Base-by-base conservation (phyloP, 2,113 vertebrate genomes). In the Rhipidura dahli region DNA sequence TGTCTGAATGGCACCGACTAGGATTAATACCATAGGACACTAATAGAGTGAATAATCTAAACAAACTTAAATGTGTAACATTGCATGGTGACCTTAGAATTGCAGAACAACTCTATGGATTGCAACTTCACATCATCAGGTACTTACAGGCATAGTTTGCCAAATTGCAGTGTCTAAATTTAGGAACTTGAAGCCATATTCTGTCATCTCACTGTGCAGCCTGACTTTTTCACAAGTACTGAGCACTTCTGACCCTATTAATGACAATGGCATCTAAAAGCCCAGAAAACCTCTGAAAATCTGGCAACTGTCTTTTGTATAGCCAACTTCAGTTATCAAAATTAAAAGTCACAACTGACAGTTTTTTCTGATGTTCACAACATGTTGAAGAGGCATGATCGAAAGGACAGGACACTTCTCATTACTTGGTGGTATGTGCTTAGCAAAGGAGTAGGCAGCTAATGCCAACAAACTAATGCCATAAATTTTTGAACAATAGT, bases 21-120 rank as follows among this genome's bases (percentile, higher is more conserved):
- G 81, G 44, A 94, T 91, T 91, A 76, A 96, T 96, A 42, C 10
- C 37, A 18, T 65, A 63, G 92, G n/a, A 51, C 63, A 57, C 13
- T 73, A 72, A 61, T 33, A 22, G 61, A 77, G 65, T 56, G 42
- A 45, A 76, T 83, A 71, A 87, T 66, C 37, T 82, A 75, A 53
- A 80, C n/a, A 93, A 76, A 70, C 68, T 83, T 69, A 79, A 76
- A 40, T 10, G 39, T 42, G 4, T 57, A 40, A 20, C 15, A 61
- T 30, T 85, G 7, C 13, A 45, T 8, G 23, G 7, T 51, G 65
- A 68, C 78, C 47, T 84, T 15, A 87, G 49, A 18, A 80, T 16
- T 63, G 33, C 13, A 80, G 49, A 53, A 47, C 77, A 77, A 39
- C 42, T 65, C 66, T 47, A 18, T 31, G 15, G 51, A 65, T 39